Base-by-base conservation (phyloP, 2,113 vertebrate species). In the Craseonycteris thonglongyai region DNA sequence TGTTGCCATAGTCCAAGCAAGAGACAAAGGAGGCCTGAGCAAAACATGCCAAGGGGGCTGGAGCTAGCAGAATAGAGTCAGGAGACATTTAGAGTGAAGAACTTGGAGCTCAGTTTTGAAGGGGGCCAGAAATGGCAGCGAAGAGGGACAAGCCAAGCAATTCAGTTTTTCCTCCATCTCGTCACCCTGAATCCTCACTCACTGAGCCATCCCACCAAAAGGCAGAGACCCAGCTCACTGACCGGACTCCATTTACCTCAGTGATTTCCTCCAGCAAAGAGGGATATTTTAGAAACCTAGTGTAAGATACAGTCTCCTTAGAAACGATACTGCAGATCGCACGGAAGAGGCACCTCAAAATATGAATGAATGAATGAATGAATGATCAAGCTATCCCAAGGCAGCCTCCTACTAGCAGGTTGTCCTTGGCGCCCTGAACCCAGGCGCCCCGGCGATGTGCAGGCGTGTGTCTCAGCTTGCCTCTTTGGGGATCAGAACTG, bases 31-130 rank as follows among this genome's bases (percentile, higher is more conserved):
- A 49, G 12, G 35, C 6, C 9, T 28, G 11, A 45, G 3, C 19
- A 49, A 35, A 33, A 35, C 2, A 0, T 4, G 2, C 2, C 10
- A 0, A 4, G 45, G 65, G 22, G 26, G 11, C 42, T 83, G 28
- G 68, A 81, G 28, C 0, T 14, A 7, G 16, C 15, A 72, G 33
- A 24, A 30, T 8, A 30, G 35, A 33, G 6, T 61, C 40, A 26
- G 45, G 71, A n/a, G 35, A 45, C 14, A 56, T 15, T 35, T 28
- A 56, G 38, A 38, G 42, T 47, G 54, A 79, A 63, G 56, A 15
- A 49, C 22, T 6, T 65, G 45, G 63, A 58, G 69, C 26, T 22
- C 30, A 24, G 49, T 40, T 33, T 33, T 45, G 56, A 61, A 45
- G 38, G 54, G 33, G 3, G 30, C 47, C 0, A 11, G 86, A 26